phyloP scores from a whole-genome alignment of 2,797 vertebrate species.

The Dicrostonyx torquatus region DNA sequence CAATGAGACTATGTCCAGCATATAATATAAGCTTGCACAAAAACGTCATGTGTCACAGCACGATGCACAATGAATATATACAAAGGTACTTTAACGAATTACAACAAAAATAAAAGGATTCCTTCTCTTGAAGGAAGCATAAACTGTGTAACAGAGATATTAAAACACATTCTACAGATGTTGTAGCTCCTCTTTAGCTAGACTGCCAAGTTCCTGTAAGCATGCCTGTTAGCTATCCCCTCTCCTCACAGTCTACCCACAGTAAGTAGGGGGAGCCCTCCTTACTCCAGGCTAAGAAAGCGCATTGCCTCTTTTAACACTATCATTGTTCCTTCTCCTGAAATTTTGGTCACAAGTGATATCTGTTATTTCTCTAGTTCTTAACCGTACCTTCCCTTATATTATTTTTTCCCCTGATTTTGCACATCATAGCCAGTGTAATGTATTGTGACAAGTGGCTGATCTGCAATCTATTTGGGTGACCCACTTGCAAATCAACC shows the following conservation, averaged over 20 bases:
- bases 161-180: neutral
- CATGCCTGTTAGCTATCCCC: neutral
- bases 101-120: neutral
- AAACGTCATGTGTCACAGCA: neutral
- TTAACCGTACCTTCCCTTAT: neutral
- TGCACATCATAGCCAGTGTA: neutral
- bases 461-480: neutral
- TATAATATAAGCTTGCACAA: neutral
- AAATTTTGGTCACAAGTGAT: neutral
- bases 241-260: neutral
- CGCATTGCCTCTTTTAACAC: neutral
- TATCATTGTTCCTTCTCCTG: neutral
- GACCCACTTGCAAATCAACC: neutral
- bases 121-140: neutral
- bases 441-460: neutral
- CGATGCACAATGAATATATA: neutral
- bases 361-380: neutral
- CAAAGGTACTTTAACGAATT: neutral
- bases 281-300: neutral
- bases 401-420: neutral
- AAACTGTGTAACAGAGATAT: neutral
- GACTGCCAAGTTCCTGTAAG: neutral
- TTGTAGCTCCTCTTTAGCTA: neutral
- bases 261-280: too few relatives aligned
- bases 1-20: neutral